Percentiles rank a stretch among this genome's conserved stretches.
Conservation (phyloP, 2,888 invertebrate genomes). For the Harpalus rufipes region DNA sequence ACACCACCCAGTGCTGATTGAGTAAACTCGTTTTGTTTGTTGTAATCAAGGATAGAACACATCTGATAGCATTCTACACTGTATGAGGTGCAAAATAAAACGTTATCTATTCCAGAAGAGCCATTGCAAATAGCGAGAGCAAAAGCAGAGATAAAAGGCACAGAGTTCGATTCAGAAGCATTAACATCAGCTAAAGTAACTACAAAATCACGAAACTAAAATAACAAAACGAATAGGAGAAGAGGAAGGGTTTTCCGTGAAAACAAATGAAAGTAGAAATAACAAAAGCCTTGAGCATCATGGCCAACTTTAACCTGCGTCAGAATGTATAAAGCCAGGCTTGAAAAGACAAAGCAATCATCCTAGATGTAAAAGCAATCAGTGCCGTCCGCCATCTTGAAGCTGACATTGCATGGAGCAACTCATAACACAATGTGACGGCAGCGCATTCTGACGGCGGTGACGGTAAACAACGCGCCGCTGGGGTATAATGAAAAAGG, state of each 20-base stretch:
- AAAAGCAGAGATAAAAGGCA: constrained; percentile 34
- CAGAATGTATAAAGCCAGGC: constrained; percentile 35
- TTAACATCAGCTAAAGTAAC: constrained; percentile 43
- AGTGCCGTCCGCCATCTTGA: constrained; percentile 43
- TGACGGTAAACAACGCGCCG: constrained; percentile 16
- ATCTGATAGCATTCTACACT: constrained; percentile 46
- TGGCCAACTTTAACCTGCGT: constrained; percentile 47
- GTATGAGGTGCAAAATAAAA: constrained; percentile 49
- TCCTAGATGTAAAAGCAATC: constrained; percentile 42
- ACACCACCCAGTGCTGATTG: constrained; percentile 13
- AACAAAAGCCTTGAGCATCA: constrained; percentile 49
- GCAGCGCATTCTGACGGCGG: constrained; percentile 13
- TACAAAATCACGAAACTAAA: constrained; percentile 48
- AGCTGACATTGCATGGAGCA: not conserved
- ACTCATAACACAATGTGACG: constrained; percentile 43
- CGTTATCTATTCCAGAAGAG: constrained; percentile 48
- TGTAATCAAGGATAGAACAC: constrained; percentile 37
- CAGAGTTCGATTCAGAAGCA: constrained; percentile 24
- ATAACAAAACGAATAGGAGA: constrained; percentile 26
- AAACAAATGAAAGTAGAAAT: constrained; percentile 54
- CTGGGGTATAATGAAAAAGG: constrained; percentile 47
- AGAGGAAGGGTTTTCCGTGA: constrained; percentile 18
- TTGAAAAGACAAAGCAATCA: constrained; percentile 53
- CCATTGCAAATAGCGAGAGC: constrained; percentile 35
- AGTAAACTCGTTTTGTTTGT: constrained; percentile 36